Conservation (phyloP, 2,797 vertebrate species). For the Leuciscus waleckii region DNA sequence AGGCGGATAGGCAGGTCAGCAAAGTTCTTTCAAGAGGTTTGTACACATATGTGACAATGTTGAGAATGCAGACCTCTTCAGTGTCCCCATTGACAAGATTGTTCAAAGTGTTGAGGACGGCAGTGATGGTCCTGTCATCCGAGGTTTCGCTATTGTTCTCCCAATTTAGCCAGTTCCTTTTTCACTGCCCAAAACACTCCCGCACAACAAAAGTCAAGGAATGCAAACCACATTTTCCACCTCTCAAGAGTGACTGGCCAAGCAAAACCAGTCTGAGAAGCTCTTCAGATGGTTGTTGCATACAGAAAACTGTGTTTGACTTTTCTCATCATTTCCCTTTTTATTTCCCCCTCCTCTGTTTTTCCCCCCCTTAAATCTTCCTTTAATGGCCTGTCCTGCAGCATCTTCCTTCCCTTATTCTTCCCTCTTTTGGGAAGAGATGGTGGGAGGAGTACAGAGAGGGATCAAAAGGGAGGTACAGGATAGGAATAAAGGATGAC, state of each 20-base stretch:
- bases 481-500: constrained; percentile 41
- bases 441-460: constrained; percentile 32
- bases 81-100: constrained; percentile 93
- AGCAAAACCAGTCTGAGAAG: constrained; percentile 54
- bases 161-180: constrained; percentile 81
- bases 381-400: constrained; percentile 25
- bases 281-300: constrained; percentile 50
- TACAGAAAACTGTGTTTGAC: constrained; percentile 33
- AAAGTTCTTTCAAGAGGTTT: constrained; percentile 95
- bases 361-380: background rate
- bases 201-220: constrained; percentile 90
- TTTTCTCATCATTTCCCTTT: constrained; percentile 72
- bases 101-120: constrained; percentile 96
- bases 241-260: constrained; percentile 68
- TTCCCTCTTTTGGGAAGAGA: background rate
- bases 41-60: constrained; percentile 99
- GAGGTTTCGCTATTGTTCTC: constrained; percentile 89
- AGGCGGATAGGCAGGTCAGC: constrained; percentile 98
- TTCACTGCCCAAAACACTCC: constrained; percentile 83
- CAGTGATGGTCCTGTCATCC: constrained; percentile 91
- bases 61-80: constrained; percentile 88
- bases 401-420: constrained; percentile 10
- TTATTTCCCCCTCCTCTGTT: constrained; percentile 1
- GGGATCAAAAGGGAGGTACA: constrained; percentile 35
- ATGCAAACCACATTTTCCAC: constrained; percentile 86